A percentile compares a stretch with the other conserved stretches of the same genome.
Conservation (phyloP, 35 echinoderm and acorn worm genomes). For the Holothuria glaberrima region DNA sequence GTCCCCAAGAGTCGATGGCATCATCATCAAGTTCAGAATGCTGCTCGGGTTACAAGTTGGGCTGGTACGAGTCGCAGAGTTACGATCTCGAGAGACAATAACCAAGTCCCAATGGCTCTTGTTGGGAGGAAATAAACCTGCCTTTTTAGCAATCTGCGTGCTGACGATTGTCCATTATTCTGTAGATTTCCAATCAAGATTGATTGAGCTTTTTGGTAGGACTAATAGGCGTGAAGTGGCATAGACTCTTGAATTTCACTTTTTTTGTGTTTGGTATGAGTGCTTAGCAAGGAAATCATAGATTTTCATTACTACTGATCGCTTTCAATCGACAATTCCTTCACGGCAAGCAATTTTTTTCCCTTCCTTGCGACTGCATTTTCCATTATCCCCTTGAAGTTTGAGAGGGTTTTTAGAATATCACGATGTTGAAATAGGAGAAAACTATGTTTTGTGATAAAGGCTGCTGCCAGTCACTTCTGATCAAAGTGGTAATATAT, state of each 20-base stretch:
- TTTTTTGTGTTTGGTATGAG: slow-evolving; percentile 35
- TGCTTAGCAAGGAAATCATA: slow-evolving; percentile 58
- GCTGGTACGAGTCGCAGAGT: slow-evolving; percentile 51
- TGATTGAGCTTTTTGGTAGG: slow-evolving; percentile 60
- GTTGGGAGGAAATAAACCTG: slow-evolving; percentile 67
- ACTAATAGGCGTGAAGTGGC: slow-evolving; percentile 69
- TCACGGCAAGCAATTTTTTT: slow-evolving; percentile 58
- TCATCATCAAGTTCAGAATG: slow-evolving; percentile 60
- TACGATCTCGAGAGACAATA: slow-evolving; percentile 59
- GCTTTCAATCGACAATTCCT: slow-evolving; percentile 67
- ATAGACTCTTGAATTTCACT: slow-evolving; percentile 60
- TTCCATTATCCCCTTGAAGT: slow-evolving; percentile 42
- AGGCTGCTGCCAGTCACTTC: slow-evolving; percentile 49
- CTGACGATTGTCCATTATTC: slow-evolving; percentile 66
- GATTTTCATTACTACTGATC: slow-evolving; percentile 64
- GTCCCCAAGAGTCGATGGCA: slow-evolving; percentile 28
- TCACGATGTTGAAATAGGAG: slow-evolving; percentile 52
- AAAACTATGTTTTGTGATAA: slow-evolving; percentile 45
- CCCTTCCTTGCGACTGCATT: slow-evolving; percentile 9
- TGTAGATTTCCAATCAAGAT: slow-evolving; percentile 51
- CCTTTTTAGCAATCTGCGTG: slow-evolving; percentile 62
- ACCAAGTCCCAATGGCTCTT: slow-evolving; percentile 56
- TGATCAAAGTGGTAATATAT: slow-evolving; percentile 35
- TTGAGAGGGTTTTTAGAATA: slow-evolving; percentile 30
- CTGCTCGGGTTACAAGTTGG: slow-evolving; percentile 56